A percentile compares a stretch with the other conserved stretches of the same genome.
Evolutionary conservation across 2,113 vertebrate species (phyloP).

Genomic region (Semnopithecus entellus): DNA sequence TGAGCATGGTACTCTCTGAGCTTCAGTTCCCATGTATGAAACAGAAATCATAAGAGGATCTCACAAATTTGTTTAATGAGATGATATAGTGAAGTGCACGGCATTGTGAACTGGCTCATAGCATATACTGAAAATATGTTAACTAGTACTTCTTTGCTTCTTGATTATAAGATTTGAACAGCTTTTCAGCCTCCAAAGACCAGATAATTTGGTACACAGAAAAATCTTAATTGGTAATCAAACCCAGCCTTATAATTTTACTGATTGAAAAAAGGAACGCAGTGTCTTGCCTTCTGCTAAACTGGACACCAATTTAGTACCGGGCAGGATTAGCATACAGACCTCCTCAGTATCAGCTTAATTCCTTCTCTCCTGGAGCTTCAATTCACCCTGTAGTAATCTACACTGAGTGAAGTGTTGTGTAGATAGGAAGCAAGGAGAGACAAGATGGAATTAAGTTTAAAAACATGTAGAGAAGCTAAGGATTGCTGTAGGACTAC

Average conservation of each 20-base stretch:
- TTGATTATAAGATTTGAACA: not conserved
- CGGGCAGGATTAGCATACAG: fast-evolving
- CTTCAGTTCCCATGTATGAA: not conserved
- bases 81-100: fast-evolving
- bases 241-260: not conserved
- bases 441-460: not conserved
- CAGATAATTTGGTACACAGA: not conserved
- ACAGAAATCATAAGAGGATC: not conserved
- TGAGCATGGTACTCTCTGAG: not conserved
- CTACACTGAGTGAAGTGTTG: not conserved
- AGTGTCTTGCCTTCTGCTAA: not conserved
- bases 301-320: too few species aligned
- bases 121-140: not conserved
- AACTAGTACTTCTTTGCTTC: not conserved
- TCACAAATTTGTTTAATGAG: not conserved
- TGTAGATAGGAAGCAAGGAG: not conserved
- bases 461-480: not conserved
- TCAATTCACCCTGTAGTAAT: not conserved
- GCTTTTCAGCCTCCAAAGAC: not conserved
- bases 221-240: not conserved
- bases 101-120: fast-evolving
- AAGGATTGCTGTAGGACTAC: not conserved
- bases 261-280: not conserved
- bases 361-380: too few species aligned
- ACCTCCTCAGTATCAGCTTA: not conserved